Conservation (phyloP, 2,888 invertebrate species). For the Oxytorus armatus region DNA sequence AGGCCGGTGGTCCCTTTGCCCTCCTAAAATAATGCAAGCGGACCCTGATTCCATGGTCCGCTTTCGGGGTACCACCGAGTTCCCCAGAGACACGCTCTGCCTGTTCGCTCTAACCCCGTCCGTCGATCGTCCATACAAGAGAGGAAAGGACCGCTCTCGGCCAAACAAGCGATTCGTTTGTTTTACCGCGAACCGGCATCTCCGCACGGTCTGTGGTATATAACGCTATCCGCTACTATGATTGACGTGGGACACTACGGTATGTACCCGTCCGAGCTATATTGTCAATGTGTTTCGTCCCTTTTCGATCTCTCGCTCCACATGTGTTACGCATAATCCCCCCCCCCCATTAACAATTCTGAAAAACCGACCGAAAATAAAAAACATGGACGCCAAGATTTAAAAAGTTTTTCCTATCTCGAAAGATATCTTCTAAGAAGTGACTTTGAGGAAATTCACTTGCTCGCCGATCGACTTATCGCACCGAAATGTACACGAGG, state of each 20-base stretch:
- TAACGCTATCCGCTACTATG: constrained; percentile 62
- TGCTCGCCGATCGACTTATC: background rate
- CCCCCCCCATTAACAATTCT: too few relatives aligned
- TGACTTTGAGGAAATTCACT: too few relatives aligned
- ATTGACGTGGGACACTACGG: constrained; percentile 78
- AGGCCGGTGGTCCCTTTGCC: constrained; percentile 10
- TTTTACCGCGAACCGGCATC: constrained; percentile 66
- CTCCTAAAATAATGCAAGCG: constrained; percentile 66
- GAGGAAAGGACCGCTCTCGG: constrained; percentile 39
- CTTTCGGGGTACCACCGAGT: constrained; percentile 51
- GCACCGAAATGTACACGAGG: background rate
- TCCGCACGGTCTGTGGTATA: constrained; percentile 49
- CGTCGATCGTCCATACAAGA: constrained; percentile 5
- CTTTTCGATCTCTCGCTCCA: constrained; percentile 36
- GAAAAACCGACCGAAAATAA: too few relatives aligned
- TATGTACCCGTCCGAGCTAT: constrained; percentile 55
- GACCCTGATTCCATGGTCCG: constrained; percentile 52
- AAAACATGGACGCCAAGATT: too few relatives aligned
- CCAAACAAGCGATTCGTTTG: constrained; percentile 71
- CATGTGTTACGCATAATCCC: too few relatives aligned
- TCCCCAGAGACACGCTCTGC: constrained; percentile 39
- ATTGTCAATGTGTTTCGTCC: constrained; percentile 37
- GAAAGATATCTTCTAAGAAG: too few relatives aligned
- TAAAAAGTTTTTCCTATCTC: too few relatives aligned
- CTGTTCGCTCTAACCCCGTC: constrained; percentile 29